Base-by-base conservation (phyloP, 2,113 vertebrate genomes). In the Girardinichthys multiradiatus region DNA sequence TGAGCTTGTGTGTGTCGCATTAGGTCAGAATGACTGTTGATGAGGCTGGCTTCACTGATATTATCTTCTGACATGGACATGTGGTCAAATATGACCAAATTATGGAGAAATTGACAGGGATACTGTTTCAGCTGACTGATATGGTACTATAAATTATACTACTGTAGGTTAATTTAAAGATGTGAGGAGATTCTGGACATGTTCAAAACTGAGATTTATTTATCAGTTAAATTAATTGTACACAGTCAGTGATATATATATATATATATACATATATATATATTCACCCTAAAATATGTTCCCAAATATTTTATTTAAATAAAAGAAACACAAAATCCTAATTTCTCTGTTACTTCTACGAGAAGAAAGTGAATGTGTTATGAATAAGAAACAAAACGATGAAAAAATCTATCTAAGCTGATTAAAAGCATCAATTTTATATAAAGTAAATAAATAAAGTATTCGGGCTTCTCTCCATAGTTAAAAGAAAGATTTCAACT, bases 1-100 rank as follows among this genome's bases (percentile, higher is more conserved):
- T 31, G 42, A 42, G 59, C 57, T 29, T 51, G 64, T 72, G 65
- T 75, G 57, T 62, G 76, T 45, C 64, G 29, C 45, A 4, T 72
- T 17, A 21, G 81, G 74, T 80, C 81, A 77, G 28, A 21, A 10
- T 78, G 35, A 51, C 64, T 31, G 39, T 29, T 27, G 35, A 42
- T 63, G 61, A 26, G 59, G 60, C 51, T 65, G 59, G 35, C 65
- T 86, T 69, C 29, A 62, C 61, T 57, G 71, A 70, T 69, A 60
- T 63, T 84, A 79, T 86, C 24, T 59, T 62, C 24, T n/a, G 51
- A 70, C 74, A 67, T 31, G 2, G 27, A 69, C 70, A 70, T n/a
- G 42, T 15, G 62, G 62, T 30, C 11, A 61, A 54, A 54, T 8
- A 51, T 51, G 48, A 51, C 5, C 48, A 51, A 7, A 11, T 54